A percentile compares a stretch with the other conserved stretches of the same genome.
phyloP scores from a whole-genome alignment of 2,797 vertebrate species.

The Tympanoctomys barrerae region DNA sequence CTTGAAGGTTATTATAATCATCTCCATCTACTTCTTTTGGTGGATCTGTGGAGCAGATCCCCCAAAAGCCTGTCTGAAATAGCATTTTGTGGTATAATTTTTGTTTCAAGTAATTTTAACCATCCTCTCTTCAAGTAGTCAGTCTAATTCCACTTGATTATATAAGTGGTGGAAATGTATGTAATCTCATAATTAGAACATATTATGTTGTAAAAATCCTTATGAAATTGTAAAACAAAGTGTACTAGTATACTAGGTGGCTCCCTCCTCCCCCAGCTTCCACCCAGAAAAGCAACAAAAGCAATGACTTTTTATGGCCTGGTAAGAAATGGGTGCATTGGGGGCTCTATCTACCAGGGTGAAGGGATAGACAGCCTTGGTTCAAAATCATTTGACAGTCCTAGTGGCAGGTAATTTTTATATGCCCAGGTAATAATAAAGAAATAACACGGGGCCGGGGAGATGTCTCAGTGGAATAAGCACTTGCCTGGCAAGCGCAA shows the following conservation, averaged over 20 bases:
- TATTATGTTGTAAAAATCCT: slow-evolving; percentile 77
- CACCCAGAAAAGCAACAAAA: slow-evolving; percentile 32
- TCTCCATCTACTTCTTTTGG: background rate
- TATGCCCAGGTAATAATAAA: background rate
- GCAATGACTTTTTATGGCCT: background rate
- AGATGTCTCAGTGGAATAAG: too few species aligned
- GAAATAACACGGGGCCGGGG: background rate
- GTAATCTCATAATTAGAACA: slow-evolving; percentile 82
- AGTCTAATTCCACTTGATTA: slow-evolving; percentile 83
- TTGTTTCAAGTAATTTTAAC: slow-evolving; percentile 75
- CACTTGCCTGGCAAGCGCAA: too few species aligned
- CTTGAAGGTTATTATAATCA: background rate
- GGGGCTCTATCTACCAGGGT: background rate
- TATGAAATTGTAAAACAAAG: slow-evolving; percentile 73
- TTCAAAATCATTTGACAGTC: background rate
- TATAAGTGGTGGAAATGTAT: slow-evolving; percentile 78
- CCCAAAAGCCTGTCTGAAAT: slow-evolving; percentile 70
- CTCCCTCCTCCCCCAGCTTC: background rate
- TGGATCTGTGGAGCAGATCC: background rate
- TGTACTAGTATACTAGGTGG: background rate
- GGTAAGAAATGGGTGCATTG: background rate
- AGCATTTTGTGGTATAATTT: slow-evolving; percentile 67
- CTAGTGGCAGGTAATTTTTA: background rate
- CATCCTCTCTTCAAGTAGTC: slow-evolving; percentile 46
- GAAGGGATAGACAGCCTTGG: background rate